These are phyloP conservation scores for Caretta caretta DNA, from an alignment of 2,113 vertebrate genomes.

Conservation along the genomic window DNA sequence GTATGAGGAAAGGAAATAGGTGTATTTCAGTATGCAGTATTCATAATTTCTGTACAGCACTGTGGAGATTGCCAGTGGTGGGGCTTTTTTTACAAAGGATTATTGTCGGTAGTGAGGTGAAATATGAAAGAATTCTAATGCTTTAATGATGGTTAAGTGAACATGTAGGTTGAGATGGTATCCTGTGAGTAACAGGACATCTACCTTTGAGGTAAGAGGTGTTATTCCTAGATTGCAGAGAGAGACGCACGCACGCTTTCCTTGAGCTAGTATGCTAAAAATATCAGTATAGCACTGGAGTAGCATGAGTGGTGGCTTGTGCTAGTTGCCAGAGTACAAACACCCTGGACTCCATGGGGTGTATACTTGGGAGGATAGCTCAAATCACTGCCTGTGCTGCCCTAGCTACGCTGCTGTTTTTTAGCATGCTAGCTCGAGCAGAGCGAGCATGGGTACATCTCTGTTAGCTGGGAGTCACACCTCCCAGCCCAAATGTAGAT, in stretches of 20 bases:
- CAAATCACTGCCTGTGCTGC: not conserved
- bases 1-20: not conserved
- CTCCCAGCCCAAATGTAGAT: too few relatives aligned
- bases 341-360: too few relatives aligned
- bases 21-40: not conserved
- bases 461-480: too few relatives aligned
- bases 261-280: not conserved
- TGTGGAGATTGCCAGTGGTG: not conserved
- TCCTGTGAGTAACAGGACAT: not conserved
- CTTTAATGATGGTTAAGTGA: not conserved
- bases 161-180: too few relatives aligned
- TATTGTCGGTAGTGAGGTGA: not conserved
- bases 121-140: not conserved
- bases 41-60: not conserved
- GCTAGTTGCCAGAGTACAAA: not conserved
- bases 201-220: not conserved
- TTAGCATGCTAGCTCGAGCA: not conserved
- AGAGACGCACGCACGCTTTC: not conserved
- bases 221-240: not conserved
- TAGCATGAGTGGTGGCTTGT: not conserved
- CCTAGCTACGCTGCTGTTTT: not conserved
- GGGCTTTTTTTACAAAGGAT: not conserved
- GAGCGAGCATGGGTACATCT: too few relatives aligned
- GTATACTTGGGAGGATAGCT: not conserved
- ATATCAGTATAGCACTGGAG: not conserved